Evolutionary conservation across 2,113 vertebrate genomes (phyloP), one percentile per base, ranked within the genome.

Genomic region (Turnix velox): DNA sequence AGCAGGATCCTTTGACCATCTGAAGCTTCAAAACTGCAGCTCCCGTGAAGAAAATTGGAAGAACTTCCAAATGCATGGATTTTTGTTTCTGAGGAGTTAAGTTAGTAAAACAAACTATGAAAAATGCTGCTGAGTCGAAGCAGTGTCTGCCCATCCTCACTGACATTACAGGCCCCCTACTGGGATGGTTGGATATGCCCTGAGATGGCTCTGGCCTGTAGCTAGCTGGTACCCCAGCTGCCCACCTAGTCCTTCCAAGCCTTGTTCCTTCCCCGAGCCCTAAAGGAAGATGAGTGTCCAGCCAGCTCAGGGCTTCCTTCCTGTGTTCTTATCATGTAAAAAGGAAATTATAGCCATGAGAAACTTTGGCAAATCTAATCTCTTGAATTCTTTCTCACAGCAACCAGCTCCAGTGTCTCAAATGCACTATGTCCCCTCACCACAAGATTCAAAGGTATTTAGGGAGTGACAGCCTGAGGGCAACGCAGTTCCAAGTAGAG

Each of bases 321-420:
- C 27, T 4, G 0, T 0, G 3, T 58, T 80, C 58, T 75, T 17
- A 31, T 19, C 1, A 1, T 0, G 1, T 19, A 10, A 40, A 75
- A 52, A 22, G 52, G 31, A 55, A 90, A 52, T n/a, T 46, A 17
- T 25, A 71, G 46, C 69, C 19, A 10, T 1, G 7, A 83, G 43
- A 45, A 46, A 5, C 39, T 63, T 65, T 55, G 48, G 23, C n/a
- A 80, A 75, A 83, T 14, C 0, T 2, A 27, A 51, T 22, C 6
- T 67, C 67, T 74, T 42, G 19, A 12, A 42, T 81, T 90, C 39
- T 39, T 69, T n/a, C 49, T 92, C 71, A 27, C 2, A 33, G 54
- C 73, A 87, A 7, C 37, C 8, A 30, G 17, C 39, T 39, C 27
- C 42, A 59, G 33, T 8, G 30, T 83, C 51, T 65, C 39, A 72